Conservation (phyloP, 2,797 vertebrate species). For the Sorex maritimensis region DNA sequence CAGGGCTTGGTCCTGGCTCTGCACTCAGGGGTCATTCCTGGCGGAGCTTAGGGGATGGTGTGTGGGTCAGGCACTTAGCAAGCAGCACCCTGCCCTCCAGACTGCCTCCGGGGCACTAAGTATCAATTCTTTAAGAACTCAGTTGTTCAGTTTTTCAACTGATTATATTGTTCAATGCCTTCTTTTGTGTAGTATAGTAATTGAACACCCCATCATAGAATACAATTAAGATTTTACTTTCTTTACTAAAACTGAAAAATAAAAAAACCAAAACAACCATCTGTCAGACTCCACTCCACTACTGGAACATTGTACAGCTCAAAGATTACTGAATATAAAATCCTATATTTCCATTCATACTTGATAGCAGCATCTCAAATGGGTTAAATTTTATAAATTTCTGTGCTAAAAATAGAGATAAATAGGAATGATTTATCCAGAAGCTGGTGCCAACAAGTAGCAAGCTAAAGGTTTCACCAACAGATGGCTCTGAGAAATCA, state of each 20-base stretch:
- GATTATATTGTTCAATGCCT: not conserved
- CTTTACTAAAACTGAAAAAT: not conserved
- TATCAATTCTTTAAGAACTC: not conserved
- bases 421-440: slow-evolving; percentile 54
- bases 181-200: not conserved
- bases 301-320: slow-evolving; percentile 20
- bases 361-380: not conserved
- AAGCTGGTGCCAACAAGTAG: slow-evolving; percentile 63
- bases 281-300: not conserved
- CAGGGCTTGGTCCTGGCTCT: too few species aligned
- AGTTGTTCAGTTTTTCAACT: slow-evolving; percentile 15
- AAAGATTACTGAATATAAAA: slow-evolving; percentile 30
- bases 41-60: too few species aligned
- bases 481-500: slow-evolving; percentile 67
- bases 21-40: too few species aligned
- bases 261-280: too few species aligned
- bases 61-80: too few species aligned
- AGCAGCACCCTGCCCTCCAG: too few species aligned
- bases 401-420: slow-evolving; percentile 67
- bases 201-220: not conserved
- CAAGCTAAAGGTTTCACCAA: slow-evolving; percentile 55
- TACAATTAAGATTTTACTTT: slow-evolving; percentile 12
- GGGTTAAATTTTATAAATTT: slow-evolving; percentile 44
- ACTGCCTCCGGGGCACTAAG: not conserved
- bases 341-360: slow-evolving; percentile 9